phyloP scores from a whole-genome alignment of 2,113 vertebrate species.

The Larimichthys crocea region DNA sequence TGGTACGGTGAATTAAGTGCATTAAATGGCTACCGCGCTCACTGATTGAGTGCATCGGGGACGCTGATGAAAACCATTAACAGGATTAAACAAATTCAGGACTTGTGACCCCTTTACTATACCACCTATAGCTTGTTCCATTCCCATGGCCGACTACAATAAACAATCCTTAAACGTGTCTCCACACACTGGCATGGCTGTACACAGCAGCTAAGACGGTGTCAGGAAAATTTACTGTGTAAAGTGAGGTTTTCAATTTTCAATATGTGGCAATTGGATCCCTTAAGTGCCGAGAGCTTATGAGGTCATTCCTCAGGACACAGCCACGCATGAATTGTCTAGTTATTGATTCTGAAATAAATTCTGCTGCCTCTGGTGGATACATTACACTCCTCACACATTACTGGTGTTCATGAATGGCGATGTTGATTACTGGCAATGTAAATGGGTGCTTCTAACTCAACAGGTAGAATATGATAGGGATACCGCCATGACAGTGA shows the following conservation, averaged over 20 bases:
- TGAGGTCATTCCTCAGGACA: slow-evolving; percentile 74
- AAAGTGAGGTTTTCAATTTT: slow-evolving; percentile 78
- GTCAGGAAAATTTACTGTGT: slow-evolving; percentile 65
- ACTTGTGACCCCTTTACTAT: slow-evolving; percentile 65
- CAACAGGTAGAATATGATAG: slow-evolving; percentile 47
- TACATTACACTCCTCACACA: slow-evolving; percentile 66
- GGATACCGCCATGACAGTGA: slow-evolving; percentile 18
- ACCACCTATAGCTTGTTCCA: slow-evolving; percentile 46
- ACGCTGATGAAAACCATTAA: slow-evolving; percentile 79
- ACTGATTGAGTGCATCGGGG: slow-evolving; percentile 76
- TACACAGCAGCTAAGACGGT: slow-evolving; percentile 48
- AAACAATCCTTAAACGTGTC: slow-evolving; percentile 61
- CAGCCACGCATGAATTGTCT: slow-evolving; percentile 64
- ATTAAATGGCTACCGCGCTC: slow-evolving; percentile 56
- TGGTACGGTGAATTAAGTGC: slow-evolving; percentile 65
- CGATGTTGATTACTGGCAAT: slow-evolving; percentile 60
- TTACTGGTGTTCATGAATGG: slow-evolving; percentile 63
- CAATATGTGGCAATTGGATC: slow-evolving; percentile 71
- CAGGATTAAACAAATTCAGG: slow-evolving; percentile 79
- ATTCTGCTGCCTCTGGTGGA: slow-evolving; percentile 69
- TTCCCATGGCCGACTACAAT: slow-evolving; percentile 51
- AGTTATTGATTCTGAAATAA: slow-evolving; percentile 76
- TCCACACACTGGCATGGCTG: slow-evolving; percentile 42
- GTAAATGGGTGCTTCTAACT: slow-evolving; percentile 56
- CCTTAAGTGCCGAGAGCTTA: slow-evolving; percentile 69